Base-by-base conservation (phyloP, 2,888 invertebrate genomes). In the Cephus sareptanus region DNA sequence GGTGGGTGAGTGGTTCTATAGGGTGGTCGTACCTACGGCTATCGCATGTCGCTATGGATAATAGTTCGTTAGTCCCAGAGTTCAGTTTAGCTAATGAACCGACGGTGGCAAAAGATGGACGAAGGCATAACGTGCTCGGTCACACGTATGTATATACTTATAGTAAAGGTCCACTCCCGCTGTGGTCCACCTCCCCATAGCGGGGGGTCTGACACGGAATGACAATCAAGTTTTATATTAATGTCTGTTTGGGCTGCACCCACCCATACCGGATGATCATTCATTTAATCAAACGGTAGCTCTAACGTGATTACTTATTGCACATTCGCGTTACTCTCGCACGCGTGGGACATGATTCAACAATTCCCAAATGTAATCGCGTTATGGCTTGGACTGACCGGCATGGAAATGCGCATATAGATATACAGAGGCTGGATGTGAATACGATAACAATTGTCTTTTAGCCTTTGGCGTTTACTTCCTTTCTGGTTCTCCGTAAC, bases 221-320 rank as follows among this genome's bases (percentile, higher is more conserved):
- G 88, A 88, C 88, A 88, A 87, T 87, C 85, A 85, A 85, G 84
- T 88, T 87, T 87, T 84, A 84, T 85, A 86, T 86, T 86, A 86
- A 87, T 86, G 86, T 79, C 76, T 76, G 76, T 81, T 83, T 77
- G 79, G 75, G 83, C 84, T 83, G 83, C 84, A 81, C 84, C 84
- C 81, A 83, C 79, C 80, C 82, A 75, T 83, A 81, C 83, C 85
- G 85, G 79, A 84, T 86, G 87, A 89, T 88, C 87, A 85, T 84
- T 86, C 86, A 87, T 86, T 89, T 89, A 88, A 89, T 89, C 88
- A 89, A 87, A 83, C 87, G 82, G 81, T 75, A 81, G 84, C 84
- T 87, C 87, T 88, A 88, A 88, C 88, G 83, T 87, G 88, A 88
- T 88, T 89, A 88, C 87, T 89, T 89, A 89, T 87, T 87, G 88